A percentile compares a stretch with the other conserved stretches of the same genome.
Evolutionary conservation across 2,797 vertebrate genomes (phyloP).

Genomic region (Phataginus tetradactyla): DNA sequence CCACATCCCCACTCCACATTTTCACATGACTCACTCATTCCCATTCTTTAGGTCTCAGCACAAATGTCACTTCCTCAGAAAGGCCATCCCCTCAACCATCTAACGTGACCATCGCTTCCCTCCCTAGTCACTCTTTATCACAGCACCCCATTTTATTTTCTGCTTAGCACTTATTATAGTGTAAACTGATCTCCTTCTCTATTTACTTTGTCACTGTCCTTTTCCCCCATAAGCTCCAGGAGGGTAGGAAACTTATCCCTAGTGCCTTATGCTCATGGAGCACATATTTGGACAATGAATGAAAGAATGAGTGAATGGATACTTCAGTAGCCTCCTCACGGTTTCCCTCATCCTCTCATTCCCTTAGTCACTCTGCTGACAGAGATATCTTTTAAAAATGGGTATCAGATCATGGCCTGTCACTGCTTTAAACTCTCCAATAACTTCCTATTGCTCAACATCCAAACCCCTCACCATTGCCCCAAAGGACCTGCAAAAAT

Average conservation of each 20-base stretch:
- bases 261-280: neutral
- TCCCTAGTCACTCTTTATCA: neutral
- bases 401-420: neutral
- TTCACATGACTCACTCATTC: neutral
- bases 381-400: neutral
- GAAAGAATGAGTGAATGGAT: neutral
- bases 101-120: neutral
- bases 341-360: too few relatives aligned
- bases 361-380: neutral
- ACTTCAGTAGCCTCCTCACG: neutral
- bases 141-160: neutral
- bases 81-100: neutral
- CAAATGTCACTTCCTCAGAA: constrained; percentile 6
- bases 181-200: neutral
- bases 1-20: neutral
- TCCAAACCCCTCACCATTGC: neutral
- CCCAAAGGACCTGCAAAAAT: neutral
- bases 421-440: neutral
- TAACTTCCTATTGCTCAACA: neutral
- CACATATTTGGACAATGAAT: neutral
- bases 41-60: neutral
- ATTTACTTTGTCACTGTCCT: neutral
- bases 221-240: neutral
- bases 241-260: neutral
- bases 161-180: neutral